A percentile compares a stretch with the other conserved stretches of the same genome.
Conservation (phyloP, 1,140 invertebrate genomes). For the Orussus abietinus region DNA sequence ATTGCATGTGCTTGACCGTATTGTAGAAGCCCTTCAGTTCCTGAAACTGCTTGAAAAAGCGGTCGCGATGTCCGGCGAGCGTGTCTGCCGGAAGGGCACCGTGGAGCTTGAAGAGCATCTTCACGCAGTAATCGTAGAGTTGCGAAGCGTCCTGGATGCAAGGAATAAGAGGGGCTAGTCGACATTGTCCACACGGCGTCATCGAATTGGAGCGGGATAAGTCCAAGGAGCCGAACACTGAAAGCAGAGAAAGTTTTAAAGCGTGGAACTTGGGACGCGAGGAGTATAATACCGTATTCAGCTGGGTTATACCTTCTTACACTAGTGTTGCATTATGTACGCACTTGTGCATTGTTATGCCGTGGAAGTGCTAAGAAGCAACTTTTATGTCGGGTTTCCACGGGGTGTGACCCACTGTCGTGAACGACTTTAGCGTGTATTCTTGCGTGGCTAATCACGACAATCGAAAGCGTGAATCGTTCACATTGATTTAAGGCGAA, state of each 20-base stretch:
- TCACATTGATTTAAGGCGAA: too few species aligned
- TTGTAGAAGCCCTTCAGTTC: slow-evolving; percentile 91
- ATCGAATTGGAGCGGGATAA: slow-evolving; percentile 93
- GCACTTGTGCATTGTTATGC: too few species aligned
- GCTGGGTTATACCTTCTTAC: too few species aligned
- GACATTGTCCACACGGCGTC: slow-evolving; percentile 93
- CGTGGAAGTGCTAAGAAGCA: too few species aligned
- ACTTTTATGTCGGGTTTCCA: too few species aligned
- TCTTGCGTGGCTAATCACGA: too few species aligned
- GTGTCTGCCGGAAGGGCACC: slow-evolving; percentile 86
- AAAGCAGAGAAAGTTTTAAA: slow-evolving; percentile 33
- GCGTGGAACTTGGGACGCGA: too few species aligned
- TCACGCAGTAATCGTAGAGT: slow-evolving; percentile 94
- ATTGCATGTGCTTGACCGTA: slow-evolving; percentile 89
- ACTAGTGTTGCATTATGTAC: too few species aligned
- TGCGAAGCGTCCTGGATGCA: slow-evolving; percentile 96
- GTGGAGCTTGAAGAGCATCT: slow-evolving; percentile 94
- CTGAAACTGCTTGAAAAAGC: slow-evolving; percentile 87
- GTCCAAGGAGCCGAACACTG: slow-evolving; percentile 93
- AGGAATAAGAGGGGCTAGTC: slow-evolving; percentile 92
- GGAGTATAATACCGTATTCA: too few species aligned
- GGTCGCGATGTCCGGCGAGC: slow-evolving; percentile 83
- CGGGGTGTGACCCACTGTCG: too few species aligned
- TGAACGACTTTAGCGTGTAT: too few species aligned
- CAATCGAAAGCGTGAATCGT: too few species aligned